Evolutionary conservation across 2,888 invertebrate species (phyloP).

Genomic region (Calliopum simillimum): DNA sequence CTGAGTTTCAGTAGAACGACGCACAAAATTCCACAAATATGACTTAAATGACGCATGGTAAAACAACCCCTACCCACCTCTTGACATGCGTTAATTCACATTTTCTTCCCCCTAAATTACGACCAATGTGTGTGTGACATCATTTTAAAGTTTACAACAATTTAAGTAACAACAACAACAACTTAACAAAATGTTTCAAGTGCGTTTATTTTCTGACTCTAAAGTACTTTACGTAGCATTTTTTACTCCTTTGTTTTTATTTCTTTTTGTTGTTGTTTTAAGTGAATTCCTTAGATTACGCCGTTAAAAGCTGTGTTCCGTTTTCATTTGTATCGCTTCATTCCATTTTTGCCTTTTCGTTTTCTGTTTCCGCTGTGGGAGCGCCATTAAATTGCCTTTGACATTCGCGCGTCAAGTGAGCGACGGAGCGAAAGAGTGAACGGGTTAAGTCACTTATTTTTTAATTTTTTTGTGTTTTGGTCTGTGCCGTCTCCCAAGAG

Average conservation of each 20-base stretch:
- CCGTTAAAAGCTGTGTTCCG: background rate
- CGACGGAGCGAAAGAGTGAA: constrained; percentile 28
- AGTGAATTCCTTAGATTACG: too few relatives aligned
- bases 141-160: constrained; percentile 28
- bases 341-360: constrained; percentile 9
- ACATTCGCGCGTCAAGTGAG: constrained; percentile 47
- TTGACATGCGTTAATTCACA: background rate
- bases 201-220: constrained; percentile 9
- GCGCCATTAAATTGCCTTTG: constrained; percentile 50
- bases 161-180: constrained; percentile 26
- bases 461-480: background rate
- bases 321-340: background rate
- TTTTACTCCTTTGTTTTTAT: constrained; percentile 15
- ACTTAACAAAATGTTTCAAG: constrained; percentile 10
- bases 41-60: constrained; percentile 1
- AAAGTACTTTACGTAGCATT: background rate
- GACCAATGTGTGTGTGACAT: constrained; percentile 9
- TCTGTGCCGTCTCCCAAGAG: background rate
- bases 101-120: background rate
- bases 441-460: constrained; percentile 43
- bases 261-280: background rate
- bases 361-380: constrained; percentile 42
- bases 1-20: constrained; percentile 28
- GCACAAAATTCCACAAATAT: constrained; percentile 18
- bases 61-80: background rate